Base-by-base conservation (phyloP, 2,888 invertebrate genomes). In the Acronicta alni region DNA sequence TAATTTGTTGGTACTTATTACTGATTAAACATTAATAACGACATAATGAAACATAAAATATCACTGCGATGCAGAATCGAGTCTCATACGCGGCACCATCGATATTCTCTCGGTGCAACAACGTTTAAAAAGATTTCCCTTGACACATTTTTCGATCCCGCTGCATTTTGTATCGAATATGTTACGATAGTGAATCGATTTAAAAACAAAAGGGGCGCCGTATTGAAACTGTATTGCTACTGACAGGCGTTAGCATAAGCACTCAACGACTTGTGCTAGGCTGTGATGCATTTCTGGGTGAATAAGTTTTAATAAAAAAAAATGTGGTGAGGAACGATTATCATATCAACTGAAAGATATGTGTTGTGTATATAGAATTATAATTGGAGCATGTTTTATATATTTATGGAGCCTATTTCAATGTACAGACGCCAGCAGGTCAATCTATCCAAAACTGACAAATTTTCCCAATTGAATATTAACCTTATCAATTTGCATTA, bases 101-200 rank as follows among this genome's bases (percentile, higher is more conserved):
- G 9, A 44, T 26, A 53, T 30, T 46, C 48, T 46, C 39, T 32
- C 18, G 35, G 18, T 12, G n/a, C 41, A 41, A n/a, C 30, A 41
- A 1, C 51, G 41, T 32, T 51, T 42, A 30, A 32, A 41, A 42
- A 30, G 62, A 61, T 53, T 65, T 45, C 63, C 47, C 56, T 18
- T 44, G 49, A 65, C 53, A 67, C 53, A 46, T 58, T 58, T 70
- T 58, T 49, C 53, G 48, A 58, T 46, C 57, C 52, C 37, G n/a
- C 20, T 57, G 52, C 66, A 71, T 71, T 58, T 71, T 66, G 46
- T 59, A 53, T 57, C 53, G 58, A 71, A 71, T 54, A 46, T 58
- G 67, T 49, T 38, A 54, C 67, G 51, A 37, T 26, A 47, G 42
- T 58, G 53, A 67, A 72, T 67, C 59, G 53, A 67, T 72, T 66